phyloP scores from a whole-genome alignment of 2,797 vertebrate species.

The Limosa lapponica region DNA sequence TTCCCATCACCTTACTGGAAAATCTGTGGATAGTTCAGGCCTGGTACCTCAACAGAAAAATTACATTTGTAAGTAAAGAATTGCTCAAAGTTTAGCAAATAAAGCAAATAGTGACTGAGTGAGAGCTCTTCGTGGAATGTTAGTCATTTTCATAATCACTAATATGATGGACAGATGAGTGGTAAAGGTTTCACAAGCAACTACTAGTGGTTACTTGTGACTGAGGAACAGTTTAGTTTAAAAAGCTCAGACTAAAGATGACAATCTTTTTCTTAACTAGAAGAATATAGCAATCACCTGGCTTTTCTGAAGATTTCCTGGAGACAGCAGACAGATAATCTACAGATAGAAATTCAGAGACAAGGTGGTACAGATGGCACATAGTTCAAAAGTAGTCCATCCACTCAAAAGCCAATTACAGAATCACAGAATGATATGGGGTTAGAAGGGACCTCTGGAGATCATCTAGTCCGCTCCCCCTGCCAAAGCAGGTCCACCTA shows the following conservation, averaged over 20 bases:
- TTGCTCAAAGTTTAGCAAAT: neutral
- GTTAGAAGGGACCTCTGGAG: too few species aligned
- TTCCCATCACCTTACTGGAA: conserved; percentile 17
- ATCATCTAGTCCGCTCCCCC: too few species aligned
- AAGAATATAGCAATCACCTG: neutral
- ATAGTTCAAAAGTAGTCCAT: neutral
- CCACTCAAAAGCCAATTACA: neutral
- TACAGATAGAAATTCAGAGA: neutral
- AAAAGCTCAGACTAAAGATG: neutral
- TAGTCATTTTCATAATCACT: neutral
- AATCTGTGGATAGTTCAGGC: neutral
- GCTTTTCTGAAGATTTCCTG: neutral
- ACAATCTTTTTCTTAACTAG: neutral
- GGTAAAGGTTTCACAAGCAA: neutral
- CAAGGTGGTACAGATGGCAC: neutral
- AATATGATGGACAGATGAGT: neutral
- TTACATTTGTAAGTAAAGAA: neutral
- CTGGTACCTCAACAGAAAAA: conserved; percentile 20
- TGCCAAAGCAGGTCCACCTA: too few species aligned
- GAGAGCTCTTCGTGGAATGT: neutral
- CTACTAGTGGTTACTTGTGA: neutral
- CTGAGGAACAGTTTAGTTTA: neutral
- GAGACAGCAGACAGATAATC: neutral
- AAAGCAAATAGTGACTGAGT: neutral
- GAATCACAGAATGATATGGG: too few species aligned